Evolutionary conservation across 2,113 vertebrate species (phyloP).

Genomic region (Tachycineta bicolor): DNA sequence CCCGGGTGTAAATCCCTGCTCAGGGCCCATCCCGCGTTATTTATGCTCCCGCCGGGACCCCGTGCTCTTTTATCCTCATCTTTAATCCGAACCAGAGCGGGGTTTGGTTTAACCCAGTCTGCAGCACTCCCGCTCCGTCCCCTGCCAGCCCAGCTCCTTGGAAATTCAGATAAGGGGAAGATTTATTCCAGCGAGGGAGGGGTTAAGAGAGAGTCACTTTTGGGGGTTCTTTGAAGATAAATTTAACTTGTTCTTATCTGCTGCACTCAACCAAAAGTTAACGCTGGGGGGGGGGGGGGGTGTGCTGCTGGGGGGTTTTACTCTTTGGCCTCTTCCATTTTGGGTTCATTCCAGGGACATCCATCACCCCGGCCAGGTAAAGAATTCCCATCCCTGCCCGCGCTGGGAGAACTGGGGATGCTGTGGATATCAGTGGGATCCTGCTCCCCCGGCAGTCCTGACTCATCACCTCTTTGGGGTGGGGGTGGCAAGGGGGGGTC

Average conservation of each 20-base stretch:
- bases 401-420: background rate
- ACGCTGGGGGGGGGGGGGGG: background rate
- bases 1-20: background rate
- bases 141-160: background rate
- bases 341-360: background rate
- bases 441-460: rapidly evolving
- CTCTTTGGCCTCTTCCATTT: slow-evolving; percentile 17
- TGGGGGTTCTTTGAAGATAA: slow-evolving; percentile 68
- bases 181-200: slow-evolving; percentile 6
- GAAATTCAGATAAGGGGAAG: slow-evolving; percentile 64
- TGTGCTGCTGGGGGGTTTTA: background rate
- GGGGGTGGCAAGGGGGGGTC: background rate
- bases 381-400: background rate
- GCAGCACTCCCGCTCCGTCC: background rate
- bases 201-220: slow-evolving; percentile 45
- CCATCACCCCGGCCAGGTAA: background rate
- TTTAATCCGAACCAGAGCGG: slow-evolving; percentile 64
- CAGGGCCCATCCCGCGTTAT: slow-evolving; percentile 29
- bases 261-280: slow-evolving; percentile 31
- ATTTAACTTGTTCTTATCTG: slow-evolving; percentile 66
- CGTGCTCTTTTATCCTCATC: slow-evolving; percentile 51
- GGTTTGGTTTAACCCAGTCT: slow-evolving; percentile 14
- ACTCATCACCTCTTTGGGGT: background rate
- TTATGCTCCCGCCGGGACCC: slow-evolving; percentile 43
- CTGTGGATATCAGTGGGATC: background rate